Evolutionary conservation across 2,113 vertebrate genomes (phyloP).

Genomic region (Mirounga angustirostris): DNA sequence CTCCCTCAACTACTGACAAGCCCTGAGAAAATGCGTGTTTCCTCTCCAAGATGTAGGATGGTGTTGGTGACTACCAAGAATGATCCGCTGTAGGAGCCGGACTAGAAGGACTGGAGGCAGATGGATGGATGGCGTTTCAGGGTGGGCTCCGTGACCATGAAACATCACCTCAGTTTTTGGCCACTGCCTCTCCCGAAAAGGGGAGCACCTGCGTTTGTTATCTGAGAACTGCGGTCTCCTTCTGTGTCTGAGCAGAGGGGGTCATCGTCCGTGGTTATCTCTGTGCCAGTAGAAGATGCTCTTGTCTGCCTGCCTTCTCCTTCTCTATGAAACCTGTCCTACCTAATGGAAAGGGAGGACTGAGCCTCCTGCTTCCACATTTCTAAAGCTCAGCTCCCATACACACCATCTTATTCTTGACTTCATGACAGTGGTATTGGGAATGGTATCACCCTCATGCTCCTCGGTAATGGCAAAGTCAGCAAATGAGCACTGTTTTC

Average conservation of each 20-base stretch:
- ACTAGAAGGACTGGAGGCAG: background rate
- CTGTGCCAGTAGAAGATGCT: background rate
- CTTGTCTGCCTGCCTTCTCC: background rate
- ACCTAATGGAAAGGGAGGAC: background rate
- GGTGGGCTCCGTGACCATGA: background rate
- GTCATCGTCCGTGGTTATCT: accelerated
- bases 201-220: background rate
- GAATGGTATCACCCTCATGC: background rate
- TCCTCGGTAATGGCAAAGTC: background rate
- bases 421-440: background rate
- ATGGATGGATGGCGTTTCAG: background rate
- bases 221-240: background rate
- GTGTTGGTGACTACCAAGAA: background rate
- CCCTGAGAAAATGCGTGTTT: background rate
- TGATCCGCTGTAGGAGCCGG: accelerated
- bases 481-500: background rate
- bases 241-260: background rate
- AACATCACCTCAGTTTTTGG: background rate
- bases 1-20: background rate
- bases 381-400: background rate
- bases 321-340: background rate
- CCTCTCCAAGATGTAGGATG: background rate
- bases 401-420: background rate
- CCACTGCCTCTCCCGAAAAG: background rate
- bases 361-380: too few relatives aligned